Evolutionary conservation across 2,113 vertebrate genomes (phyloP), one percentile per base, ranked within the genome.

Genomic region (Scortum barcoo): DNA sequence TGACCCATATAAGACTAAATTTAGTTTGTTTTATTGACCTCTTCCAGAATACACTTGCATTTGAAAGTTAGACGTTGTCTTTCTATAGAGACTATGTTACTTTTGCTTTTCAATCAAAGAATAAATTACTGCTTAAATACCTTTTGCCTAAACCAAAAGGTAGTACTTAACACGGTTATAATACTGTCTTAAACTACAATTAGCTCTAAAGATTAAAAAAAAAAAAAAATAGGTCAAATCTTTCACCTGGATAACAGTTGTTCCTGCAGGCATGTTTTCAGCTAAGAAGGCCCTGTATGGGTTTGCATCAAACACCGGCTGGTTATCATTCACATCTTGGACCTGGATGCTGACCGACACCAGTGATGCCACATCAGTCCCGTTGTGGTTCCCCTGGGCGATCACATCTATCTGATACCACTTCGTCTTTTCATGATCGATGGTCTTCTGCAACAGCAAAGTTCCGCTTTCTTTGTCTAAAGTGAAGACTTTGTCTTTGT

Each of bases 321-420:
- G 95, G 72, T 99, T 99, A 80, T 99, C 98, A 75, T 99, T 99
- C 67, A 99, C 96, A 0, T 99, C 98, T 86, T 97, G 96, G 54
- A 99, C 97, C 86, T 99, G 97, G 87, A 99, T 97, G 86, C 94
- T 97, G 78, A 99, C 95, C 0, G 98, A 97, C 56, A 98, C 98
- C 86, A 99, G 92, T 1, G 98, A 97, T 4, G 97, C 96, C 24
- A 99, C 91, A 0, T 97, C 93, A 0, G 96, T 97, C 36, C 97
- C 96, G 1, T 97, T 96, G 75, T 98, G 96, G 75, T 93, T 96
- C 42, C 97, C 97, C 48, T 96, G 96, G 51, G 98, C 98, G 75
- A 98, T 95, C 33, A 99, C 95, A 24, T 99, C 97, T 48, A 99
- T 95, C 91, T 97, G 97, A 92, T 99, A 99, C 97, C 97, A 97